Conservation (phyloP, 2,113 vertebrate genomes). For the Zootoca vivipara region DNA sequence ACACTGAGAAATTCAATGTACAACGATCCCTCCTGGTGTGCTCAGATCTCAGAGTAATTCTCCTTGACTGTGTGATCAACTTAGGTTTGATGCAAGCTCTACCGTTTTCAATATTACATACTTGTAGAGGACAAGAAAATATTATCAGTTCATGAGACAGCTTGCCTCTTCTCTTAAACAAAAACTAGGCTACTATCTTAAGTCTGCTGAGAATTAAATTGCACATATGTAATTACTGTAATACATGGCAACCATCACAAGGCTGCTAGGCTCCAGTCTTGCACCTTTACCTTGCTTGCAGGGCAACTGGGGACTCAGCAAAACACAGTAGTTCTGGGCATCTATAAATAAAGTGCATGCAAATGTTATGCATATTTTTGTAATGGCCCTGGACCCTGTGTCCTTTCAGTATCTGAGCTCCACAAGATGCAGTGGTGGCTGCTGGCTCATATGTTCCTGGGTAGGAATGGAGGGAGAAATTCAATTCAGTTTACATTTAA, state of each 20-base stretch:
- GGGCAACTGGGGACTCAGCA: too few relatives aligned
- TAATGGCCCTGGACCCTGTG: too few relatives aligned
- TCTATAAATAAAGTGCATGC: too few relatives aligned
- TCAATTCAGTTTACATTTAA: too few relatives aligned
- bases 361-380: too few relatives aligned
- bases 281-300: not conserved
- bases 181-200: not conserved
- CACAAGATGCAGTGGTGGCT: not conserved
- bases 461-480: too few relatives aligned
- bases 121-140: constrained; percentile 58
- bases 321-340: too few relatives aligned
- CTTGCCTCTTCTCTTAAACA: constrained; percentile 58
- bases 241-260: not conserved
- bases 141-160: constrained; percentile 58
- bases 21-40: constrained; percentile 59
- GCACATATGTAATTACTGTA: not conserved
- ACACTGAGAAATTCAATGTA: constrained; percentile 67
- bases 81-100: constrained; percentile 72
- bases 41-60: constrained; percentile 73
- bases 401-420: too few relatives aligned
- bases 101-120: constrained; percentile 66
- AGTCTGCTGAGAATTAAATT: not conserved
- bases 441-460: not conserved
- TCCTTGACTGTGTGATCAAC: constrained; percentile 72
- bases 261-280: not conserved